Evolutionary conservation across 2,113 vertebrate genomes (phyloP).

Genomic region (Solea solea): DNA sequence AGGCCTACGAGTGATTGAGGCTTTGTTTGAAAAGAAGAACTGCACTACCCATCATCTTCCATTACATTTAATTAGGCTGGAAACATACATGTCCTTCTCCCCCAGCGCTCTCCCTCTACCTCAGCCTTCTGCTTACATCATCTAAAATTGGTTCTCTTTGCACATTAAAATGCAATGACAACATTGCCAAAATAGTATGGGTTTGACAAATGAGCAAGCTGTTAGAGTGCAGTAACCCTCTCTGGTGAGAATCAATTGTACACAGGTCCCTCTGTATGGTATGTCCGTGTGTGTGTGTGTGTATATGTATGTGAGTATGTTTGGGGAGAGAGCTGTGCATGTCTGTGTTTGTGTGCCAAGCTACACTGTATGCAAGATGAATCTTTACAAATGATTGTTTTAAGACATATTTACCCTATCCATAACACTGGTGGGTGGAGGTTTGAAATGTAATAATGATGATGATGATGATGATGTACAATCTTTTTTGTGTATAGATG

Average conservation of each 20-base stretch:
- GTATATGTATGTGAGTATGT: conserved; percentile 38
- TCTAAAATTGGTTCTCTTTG: conserved; percentile 71
- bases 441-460: conserved; percentile 79
- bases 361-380: conserved; percentile 78
- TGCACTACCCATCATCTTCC: conserved; percentile 72
- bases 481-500: conserved; percentile 84
- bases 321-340: conserved; percentile 44
- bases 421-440: conserved; percentile 64
- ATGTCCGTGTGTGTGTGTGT: conserved; percentile 42
- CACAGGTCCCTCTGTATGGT: conserved; percentile 63
- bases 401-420: conserved; percentile 73
- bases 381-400: conserved; percentile 80
- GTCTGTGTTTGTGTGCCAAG: conserved; percentile 70
- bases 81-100: conserved; percentile 53
- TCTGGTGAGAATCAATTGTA: conserved; percentile 56
- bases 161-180: conserved; percentile 73
- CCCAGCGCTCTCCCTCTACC: conserved; percentile 74
- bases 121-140: conserved; percentile 67
- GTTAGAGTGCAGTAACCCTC: conserved; percentile 69
- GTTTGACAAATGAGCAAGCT: conserved; percentile 60
- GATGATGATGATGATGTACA: conserved; percentile 85
- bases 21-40: conserved; percentile 45
- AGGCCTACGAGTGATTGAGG: conserved; percentile 51
- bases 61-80: conserved; percentile 68
- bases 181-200: conserved; percentile 73